Base-by-base conservation (phyloP, 1,140 invertebrate species). In the Cherax destructor region DNA sequence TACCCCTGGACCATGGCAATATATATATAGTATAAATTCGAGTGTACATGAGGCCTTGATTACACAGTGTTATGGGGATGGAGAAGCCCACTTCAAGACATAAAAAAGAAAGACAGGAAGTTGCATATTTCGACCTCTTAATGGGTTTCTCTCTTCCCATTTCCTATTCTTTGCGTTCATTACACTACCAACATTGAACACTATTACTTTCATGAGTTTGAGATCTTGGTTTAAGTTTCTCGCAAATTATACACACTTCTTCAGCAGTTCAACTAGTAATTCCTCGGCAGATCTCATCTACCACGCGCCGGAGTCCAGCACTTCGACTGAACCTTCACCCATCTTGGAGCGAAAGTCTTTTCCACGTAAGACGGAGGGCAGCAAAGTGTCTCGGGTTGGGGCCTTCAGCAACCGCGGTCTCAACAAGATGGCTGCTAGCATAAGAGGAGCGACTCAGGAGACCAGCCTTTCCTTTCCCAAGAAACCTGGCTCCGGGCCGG, bases 281-380 rank as follows among this genome's bases (percentile, higher is more conserved):
- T 21, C 61, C 61, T 65, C 21, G 41, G 16, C 87, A 95, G 95
- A 95, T 94, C 95, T 95, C 93, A 94, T 95, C 93, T 95, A 95
- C 94, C 95, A 95, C 94, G 95, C 94, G 93, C 95, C 95, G 93
- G 95, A 95, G 94, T 95, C 95, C 94, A 95, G 95, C 94, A 95
- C 95, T 94, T 95, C 95, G 94, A 95, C 95, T 93, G 95, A 95
- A 94, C 95, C 95, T 94, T 95, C 95, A 94, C 95, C 95, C 94
- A 95, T 95, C 94, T 95, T 94, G 94, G 95, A 95, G 95, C 95
- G 95, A 94, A 95, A 95, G 95, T 95, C 95, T 30, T 93, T 91
- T 94, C 93, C 92, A 9, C 88, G 92, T 24, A 90, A 93, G 80
- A 52, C 65, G 61, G 92, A 92, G 21, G 85, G 78, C 11, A 91